Percentiles rank a stretch among this genome's conserved stretches.
phyloP scores from a whole-genome alignment of 1,140 invertebrate species.

The Belonocnema kinseyi region DNA sequence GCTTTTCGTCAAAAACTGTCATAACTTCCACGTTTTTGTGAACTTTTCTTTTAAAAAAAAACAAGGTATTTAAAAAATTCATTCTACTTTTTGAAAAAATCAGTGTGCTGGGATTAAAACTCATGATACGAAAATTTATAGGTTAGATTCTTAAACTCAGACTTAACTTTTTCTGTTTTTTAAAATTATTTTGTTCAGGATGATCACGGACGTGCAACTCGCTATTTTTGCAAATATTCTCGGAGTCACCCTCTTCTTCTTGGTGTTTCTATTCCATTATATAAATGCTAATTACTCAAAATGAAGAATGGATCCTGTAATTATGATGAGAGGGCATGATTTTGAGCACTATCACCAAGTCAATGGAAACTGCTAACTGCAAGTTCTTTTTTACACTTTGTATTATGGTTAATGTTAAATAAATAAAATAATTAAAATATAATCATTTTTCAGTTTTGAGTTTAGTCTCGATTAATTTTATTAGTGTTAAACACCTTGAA shows the following conservation, averaged over 20 bases:
- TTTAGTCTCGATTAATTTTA: no score
- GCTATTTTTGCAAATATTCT: constrained; percentile 97
- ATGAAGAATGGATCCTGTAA: constrained; percentile 60
- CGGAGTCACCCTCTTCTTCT: constrained; percentile 93
- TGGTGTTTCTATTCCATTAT: constrained; percentile 98
- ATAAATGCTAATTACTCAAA: constrained; percentile 91
- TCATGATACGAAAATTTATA: background rate
- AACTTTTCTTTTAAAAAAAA: background rate
- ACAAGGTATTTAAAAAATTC: constrained; percentile 1
- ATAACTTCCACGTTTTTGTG: background rate
- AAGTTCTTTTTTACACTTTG: background rate
- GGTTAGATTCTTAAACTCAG: background rate
- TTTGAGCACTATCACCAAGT: background rate
- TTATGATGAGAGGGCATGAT: background rate
- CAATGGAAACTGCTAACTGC: background rate
- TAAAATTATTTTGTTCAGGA: constrained; percentile 81
- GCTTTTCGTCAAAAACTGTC: background rate
- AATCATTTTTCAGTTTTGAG: no score
- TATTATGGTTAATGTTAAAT: background rate
- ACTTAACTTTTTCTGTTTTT: constrained; percentile 39
- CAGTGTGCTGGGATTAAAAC: background rate
- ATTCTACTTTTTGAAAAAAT: no score
- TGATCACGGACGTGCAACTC: constrained; percentile 98
- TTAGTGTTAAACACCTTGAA: no score
- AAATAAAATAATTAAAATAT: no score